phyloP scores from a whole-genome alignment of 1,140 invertebrate genomes.

The Eupristina koningsbergeri region DNA sequence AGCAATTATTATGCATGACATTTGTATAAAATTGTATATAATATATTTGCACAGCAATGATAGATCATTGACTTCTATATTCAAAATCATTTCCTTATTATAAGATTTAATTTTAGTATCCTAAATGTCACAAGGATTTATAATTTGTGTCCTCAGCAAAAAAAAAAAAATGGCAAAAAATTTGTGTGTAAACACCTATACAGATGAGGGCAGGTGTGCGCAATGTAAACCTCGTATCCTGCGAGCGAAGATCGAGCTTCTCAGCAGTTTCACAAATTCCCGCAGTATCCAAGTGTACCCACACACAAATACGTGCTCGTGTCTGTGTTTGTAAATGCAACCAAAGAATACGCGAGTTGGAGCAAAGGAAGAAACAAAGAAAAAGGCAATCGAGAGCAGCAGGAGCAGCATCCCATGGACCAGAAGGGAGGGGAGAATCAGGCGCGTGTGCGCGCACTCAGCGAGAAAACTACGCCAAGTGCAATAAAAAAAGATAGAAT shows the following conservation, averaged over 20 bases:
- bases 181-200: not conserved
- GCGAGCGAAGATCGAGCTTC: conserved; percentile 4
- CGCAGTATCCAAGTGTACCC: not conserved
- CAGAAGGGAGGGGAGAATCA: conserved; percentile 17
- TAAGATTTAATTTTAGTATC: no score
- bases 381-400: conserved; percentile 14
- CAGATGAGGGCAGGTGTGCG: not conserved
- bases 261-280: conserved; percentile 47
- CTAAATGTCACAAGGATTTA: not conserved
- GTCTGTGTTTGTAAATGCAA: not conserved
- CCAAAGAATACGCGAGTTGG: not conserved
- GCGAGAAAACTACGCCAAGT: conserved; percentile 33
- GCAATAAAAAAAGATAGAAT: conserved; percentile 11
- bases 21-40: no score
- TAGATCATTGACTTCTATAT: no score
- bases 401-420: not conserved
- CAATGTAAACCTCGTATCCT: conserved; percentile 8
- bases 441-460: conserved; percentile 37
- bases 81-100: no score
- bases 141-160: not conserved
- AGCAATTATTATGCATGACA: no score
- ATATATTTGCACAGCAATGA: no score
- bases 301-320: no score
- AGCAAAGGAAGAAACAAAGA: conserved; percentile 10
- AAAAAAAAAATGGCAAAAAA: no score